Base-by-base conservation (phyloP, 2,888 invertebrate species). In the Euphydryas editha region DNA sequence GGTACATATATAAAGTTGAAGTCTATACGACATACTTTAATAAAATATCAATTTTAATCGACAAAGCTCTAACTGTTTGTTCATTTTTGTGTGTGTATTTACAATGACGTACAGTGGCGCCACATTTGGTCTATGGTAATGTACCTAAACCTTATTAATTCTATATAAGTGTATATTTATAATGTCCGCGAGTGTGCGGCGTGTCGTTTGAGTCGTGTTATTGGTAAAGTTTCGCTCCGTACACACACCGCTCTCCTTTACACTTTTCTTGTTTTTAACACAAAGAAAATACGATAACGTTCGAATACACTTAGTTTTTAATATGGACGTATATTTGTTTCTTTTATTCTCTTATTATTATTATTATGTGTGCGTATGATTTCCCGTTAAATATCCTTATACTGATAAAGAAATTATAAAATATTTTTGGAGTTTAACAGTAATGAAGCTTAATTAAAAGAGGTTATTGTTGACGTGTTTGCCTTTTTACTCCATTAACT, bases 161-260 rank as follows among this genome's bases (percentile, higher is more conserved):
- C 18, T 13, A 4, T 17, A 17, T 15, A 59, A 37, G 56, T 42
- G 56, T 56, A 59, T 57, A 37, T 36, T 21, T 59, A 20, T 46
- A 62, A 39, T 67, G 67, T 49, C 64, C 21, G 54, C 49, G 18
- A 54, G 59, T 66, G 68, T 66, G 58, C 57, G 57, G 60, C 60
- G 63, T 61, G 58, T 47, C 60, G 21, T 18, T 56, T 47, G 49
- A 20, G 54, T 60, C 62, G 39, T 69, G 69, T 69, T 69, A 69
- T 69, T 69, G 67, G 60, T 30, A 69, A 69, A 69, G 66, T 69
- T 69, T 57, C 55, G 47, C 46, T 17, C 51, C 37, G 42, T 47
- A 17, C 46, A 59, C 49, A 42, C 30, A 21, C 11, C 24, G 42
- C 37, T 37, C 18, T 54, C 54, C 37, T 63, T 56, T 47, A 21